A percentile compares a stretch with the other conserved stretches of the same genome.
Conservation (phyloP, 2,113 vertebrate genomes). For the Brachyhypopomus occidentalis region DNA sequence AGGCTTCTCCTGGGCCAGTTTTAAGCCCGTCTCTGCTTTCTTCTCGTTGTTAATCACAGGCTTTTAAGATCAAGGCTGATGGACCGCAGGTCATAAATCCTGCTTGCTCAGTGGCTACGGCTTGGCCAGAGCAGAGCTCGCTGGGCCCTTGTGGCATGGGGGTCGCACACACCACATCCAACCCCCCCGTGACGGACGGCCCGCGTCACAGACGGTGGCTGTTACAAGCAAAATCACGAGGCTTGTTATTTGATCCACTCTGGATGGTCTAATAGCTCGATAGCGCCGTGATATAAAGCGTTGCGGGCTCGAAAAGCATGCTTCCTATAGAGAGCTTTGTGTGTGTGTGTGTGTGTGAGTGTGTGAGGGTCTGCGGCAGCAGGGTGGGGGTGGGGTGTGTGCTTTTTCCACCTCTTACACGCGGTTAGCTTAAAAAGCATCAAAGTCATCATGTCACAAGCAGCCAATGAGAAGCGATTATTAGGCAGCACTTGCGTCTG, state of each 20-base stretch:
- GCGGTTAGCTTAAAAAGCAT: neutral
- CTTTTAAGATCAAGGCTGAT: conserved; percentile 72
- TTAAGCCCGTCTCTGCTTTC: conserved; percentile 60
- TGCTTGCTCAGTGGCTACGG: conserved; percentile 54
- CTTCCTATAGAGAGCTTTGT: no score
- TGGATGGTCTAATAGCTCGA: conserved; percentile 6
- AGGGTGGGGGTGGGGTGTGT: no score
- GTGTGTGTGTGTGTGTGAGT: conserved; percentile 10
- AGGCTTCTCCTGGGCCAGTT: conserved; percentile 51
- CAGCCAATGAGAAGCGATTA: conserved; percentile 31
- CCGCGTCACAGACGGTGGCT: neutral
- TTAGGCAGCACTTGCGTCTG: conserved; percentile 19
- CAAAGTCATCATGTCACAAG: neutral
- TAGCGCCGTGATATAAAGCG: neutral
- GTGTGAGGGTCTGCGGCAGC: neutral
- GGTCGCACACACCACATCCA: no score
- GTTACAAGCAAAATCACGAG: neutral
- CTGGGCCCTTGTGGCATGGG: conserved; percentile 44
- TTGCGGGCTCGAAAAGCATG: neutral
- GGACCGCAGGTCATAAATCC: conserved; percentile 71
- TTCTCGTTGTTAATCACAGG: conserved; percentile 72
- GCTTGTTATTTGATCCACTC: conserved; percentile 8
- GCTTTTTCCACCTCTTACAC: neutral
- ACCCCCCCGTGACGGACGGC: conserved; percentile 2
- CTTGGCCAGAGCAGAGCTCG: conserved; percentile 62